A percentile compares a stretch with the other conserved stretches of the same genome.
Conservation (phyloP, 2,797 vertebrate species). For the Anguilla marmorata region DNA sequence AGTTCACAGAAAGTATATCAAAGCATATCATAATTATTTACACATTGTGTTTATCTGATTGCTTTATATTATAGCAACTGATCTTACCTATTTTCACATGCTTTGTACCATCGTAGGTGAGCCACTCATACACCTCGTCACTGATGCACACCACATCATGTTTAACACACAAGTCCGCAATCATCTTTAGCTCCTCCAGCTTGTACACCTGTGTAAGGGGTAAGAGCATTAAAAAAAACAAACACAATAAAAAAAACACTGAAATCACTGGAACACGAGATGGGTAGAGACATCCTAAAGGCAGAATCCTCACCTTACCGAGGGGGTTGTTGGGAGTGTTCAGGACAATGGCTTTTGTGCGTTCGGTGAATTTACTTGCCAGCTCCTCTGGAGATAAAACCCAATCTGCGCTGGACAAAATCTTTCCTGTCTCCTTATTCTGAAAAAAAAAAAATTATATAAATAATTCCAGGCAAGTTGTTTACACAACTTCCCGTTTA, state of each 20-base stretch:
- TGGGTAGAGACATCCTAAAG: neutral
- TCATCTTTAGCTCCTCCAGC: conserved; percentile 78
- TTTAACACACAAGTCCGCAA: conserved; percentile 86
- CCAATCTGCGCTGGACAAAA: conserved; percentile 82
- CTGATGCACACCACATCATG: conserved; percentile 85
- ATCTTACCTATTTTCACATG: conserved; percentile 86
- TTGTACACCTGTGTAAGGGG: conserved; percentile 79
- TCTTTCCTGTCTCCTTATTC: conserved; percentile 59
- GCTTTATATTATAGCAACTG: neutral
- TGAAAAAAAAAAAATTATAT: conserved; percentile 45
- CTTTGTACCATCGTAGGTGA: conserved; percentile 81
- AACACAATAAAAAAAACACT: neutral
- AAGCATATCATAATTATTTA: neutral
- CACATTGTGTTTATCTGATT: neutral
- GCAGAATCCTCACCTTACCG: conserved; percentile 80
- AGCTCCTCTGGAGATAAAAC: conserved; percentile 81
- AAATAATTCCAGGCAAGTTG: neutral
- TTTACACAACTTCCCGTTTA: neutral
- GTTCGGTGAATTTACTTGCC: conserved; percentile 80
- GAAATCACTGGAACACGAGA: neutral
- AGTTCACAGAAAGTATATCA: neutral
- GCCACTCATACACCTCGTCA: conserved; percentile 96
- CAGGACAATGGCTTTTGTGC: conserved; percentile 87
- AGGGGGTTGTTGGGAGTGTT: conserved; percentile 96
- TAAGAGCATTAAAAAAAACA: neutral